A percentile compares a stretch with the other conserved stretches of the same genome.
Conservation (phyloP, 2,797 vertebrate species). For the Myoxocephalus aenaeus region DNA sequence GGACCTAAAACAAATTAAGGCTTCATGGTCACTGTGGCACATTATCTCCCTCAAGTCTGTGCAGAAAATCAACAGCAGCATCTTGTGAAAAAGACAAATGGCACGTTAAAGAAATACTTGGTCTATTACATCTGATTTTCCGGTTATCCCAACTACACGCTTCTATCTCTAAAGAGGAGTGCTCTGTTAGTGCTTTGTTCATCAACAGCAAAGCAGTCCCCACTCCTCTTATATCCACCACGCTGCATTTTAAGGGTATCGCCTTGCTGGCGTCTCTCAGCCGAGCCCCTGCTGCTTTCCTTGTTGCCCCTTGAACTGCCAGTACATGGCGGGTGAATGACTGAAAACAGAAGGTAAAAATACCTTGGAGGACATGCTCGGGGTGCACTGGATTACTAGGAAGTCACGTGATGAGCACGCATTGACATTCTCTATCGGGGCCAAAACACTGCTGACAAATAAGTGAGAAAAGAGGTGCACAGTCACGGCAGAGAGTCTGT, state of each 20-base stretch:
- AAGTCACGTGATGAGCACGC: constrained; percentile 44
- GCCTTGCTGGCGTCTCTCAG: constrained; percentile 16
- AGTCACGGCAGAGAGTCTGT: constrained; percentile 14
- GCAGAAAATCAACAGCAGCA: constrained; percentile 1
- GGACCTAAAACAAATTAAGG: constrained; percentile 9
- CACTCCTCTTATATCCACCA: constrained; percentile 49
- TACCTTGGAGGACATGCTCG: constrained; percentile 30
- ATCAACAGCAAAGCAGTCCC: constrained; percentile 31
- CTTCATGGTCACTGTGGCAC: constrained; percentile 1
- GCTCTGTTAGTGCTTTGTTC: too few relatives aligned
- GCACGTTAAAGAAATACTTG: neutral
- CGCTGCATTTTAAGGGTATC: constrained; percentile 45
- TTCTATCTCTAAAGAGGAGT: constrained; percentile 28
- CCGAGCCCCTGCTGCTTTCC: constrained; percentile 16
- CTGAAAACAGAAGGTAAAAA: constrained; percentile 61
- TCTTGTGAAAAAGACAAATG: neutral
- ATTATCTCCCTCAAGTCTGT: neutral
- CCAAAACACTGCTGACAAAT: constrained; percentile 50
- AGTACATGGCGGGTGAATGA: constrained; percentile 1
- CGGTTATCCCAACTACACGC: neutral
- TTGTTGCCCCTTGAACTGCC: constrained; percentile 13
- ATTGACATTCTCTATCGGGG: constrained; percentile 24
- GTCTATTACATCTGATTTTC: neutral
- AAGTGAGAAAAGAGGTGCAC: constrained; percentile 18
- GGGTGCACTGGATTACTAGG: constrained; percentile 35